Percentiles rank a stretch among this genome's conserved stretches.
These are phyloP conservation scores for Maniola jurtina DNA, from an alignment of 1,140 invertebrate genomes.

Conservation along the genomic window DNA sequence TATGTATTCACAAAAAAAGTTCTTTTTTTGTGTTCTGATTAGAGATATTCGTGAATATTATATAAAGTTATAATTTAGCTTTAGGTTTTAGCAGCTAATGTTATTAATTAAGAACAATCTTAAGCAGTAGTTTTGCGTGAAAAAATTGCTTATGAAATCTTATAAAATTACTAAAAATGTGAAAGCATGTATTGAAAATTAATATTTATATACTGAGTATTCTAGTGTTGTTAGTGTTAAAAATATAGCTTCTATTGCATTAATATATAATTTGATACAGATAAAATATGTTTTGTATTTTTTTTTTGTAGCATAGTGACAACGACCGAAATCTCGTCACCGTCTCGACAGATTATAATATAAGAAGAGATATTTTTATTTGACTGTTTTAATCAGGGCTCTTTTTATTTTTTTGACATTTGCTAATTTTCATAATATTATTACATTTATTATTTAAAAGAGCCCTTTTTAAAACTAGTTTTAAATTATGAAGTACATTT, in stretches of 20 bases:
- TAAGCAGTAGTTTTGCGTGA: neutral
- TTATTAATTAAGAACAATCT: neutral
- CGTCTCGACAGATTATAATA: slow-evolving; percentile 19
- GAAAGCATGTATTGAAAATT: slow-evolving; percentile 16
- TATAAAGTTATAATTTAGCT: neutral
- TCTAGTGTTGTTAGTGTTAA: neutral
- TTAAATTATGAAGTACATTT: neutral
- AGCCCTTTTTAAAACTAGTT: neutral
- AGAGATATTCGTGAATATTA: neutral
- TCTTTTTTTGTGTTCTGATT: neutral
- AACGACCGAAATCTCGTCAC: slow-evolving; percentile 20
- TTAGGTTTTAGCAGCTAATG: slow-evolving; percentile 5
- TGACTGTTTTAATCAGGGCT: neutral
- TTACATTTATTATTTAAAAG: neutral
- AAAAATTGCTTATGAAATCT: slow-evolving; percentile 27
- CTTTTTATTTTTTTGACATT: neutral
- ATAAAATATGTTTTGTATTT: slow-evolving; percentile 19
- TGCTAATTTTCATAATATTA: neutral
- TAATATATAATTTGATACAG: slow-evolving; percentile 6
- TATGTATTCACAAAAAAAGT: slow-evolving; percentile 7
- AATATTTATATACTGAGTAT: slow-evolving; percentile 8
- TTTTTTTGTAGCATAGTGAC: slow-evolving; percentile 27
- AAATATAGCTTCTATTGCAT: slow-evolving; percentile 11
- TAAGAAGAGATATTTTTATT: slow-evolving; percentile 4
- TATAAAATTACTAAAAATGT: slow-evolving; percentile 15